Evolutionary conservation across 2,888 invertebrate species (phyloP), one percentile per base, ranked within the genome.

Genomic region (Serrognathus titanus): DNA sequence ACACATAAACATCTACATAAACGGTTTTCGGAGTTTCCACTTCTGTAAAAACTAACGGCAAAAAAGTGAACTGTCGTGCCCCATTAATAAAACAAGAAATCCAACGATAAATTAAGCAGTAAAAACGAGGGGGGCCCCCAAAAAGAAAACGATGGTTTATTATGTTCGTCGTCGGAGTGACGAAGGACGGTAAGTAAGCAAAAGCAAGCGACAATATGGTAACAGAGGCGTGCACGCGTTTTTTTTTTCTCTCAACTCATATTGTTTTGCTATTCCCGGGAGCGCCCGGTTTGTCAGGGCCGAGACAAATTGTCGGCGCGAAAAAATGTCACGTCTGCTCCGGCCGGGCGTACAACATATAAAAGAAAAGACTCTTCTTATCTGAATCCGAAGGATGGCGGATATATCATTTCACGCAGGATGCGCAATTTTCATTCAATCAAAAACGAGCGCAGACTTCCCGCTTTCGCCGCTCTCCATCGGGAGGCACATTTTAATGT

Each of bases 351-450:
- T 56, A 61, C 52, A 59, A 61, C 52, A 59, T 51, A 61, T 60
- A 60, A 66, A 61, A 66, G 65, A 68, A 68, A 48, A 37, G 37
- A 55, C 67, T 66, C 64, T 64, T 67, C 67, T 73, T 71, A 71
- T 39, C 71, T 69, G 69, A 69, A 70, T 70, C 67, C 68, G 66
- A 66, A 68, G 66, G 67, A 66, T 66, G 65, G 63, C 66, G 73
- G 70, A 72, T 72, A 71, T 71, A 72, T 73, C 73, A 73, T 73
- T 73, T 73, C 73, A 73, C 73, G 72, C 69, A 68, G 69, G 70
- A 67, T 71, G 73, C 69, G 70, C 73, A 73, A 73, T 73, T 73
- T 70, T 71, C 72, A 70, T 73, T 73, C 72, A 70, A 73, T 73
- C 73, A 72, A 71, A 71, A 69, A 65, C 52, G 52, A 16, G 52